A percentile compares a stretch with the other conserved stretches of the same genome.
Conservation (phyloP, 2,888 invertebrate species). For the Conchocele bisecta region DNA sequence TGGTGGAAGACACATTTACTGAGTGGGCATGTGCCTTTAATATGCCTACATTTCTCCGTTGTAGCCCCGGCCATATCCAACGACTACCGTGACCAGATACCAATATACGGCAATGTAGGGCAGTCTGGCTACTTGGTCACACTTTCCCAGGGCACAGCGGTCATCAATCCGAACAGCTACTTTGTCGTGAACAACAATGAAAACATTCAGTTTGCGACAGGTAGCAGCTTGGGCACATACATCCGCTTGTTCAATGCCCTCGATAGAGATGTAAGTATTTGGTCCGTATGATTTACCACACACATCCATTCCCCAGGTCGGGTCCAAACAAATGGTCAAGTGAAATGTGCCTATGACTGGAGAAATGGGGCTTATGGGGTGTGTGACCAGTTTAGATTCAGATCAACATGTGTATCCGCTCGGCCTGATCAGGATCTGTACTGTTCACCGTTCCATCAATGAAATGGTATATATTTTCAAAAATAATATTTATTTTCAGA, state of each 20-base stretch:
- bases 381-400: too few species aligned
- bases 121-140: constrained; percentile 9
- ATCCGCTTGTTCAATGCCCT: constrained; percentile 81
- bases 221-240: constrained; percentile 41
- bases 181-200: constrained; percentile 50
- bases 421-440: not conserved
- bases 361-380: too few species aligned
- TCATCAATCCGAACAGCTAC: constrained; percentile 48
- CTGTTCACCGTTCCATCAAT: too few species aligned
- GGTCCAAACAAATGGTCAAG: not conserved
- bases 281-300: not conserved
- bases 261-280: constrained; percentile 72
- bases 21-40: too few species aligned
- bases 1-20: too few species aligned
- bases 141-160: constrained; percentile 19
- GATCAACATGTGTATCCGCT: too few species aligned
- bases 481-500: too few species aligned
- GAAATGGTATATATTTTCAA: too few species aligned
- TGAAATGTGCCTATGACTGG: not conserved
- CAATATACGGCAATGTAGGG: constrained; percentile 29
- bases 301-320: not conserved
- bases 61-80: not conserved
- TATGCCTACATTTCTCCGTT: too few species aligned
- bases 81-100: constrained; percentile 36
- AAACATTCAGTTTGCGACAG: too few species aligned